Base-by-base conservation (phyloP, 2,113 vertebrate genomes). In the Sinocyclocheilus grahami region DNA sequence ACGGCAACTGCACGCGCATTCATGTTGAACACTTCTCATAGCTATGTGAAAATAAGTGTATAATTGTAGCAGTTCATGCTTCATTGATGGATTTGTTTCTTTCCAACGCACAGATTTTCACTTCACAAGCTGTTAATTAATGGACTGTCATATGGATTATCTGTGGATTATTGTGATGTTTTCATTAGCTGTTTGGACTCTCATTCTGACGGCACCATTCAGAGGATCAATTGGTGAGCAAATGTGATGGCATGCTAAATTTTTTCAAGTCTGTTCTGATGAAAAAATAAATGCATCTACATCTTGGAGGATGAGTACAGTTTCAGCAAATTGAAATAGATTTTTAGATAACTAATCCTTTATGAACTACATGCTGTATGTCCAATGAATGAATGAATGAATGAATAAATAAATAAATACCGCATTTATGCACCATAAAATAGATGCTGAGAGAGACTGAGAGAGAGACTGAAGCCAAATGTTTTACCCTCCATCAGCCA, bases 401-500 rank as follows among this genome's bases (percentile, higher is more conserved):
- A 53, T 53, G 5, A 53, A 53, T 53, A 53, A 53, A 16, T 53
- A 16, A 53, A 53, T 53, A 53, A 53, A 16, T 53, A 53, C 51
- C 51, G 16, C 14, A 53, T 53, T 5, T 2, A 58, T 60, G 58
- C 58, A 22, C 20, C 58, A 60, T 60, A 22, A 60, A 60, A 60
- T 22, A n/a, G 8, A 62, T n/a, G 22, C 20, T 62, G 46, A 48
- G 46, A 48, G 46, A 48, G 9, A 46, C 8, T 10, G 18, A 58
- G 60, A 24, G 9, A n/a, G 8, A 39, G 16, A 22, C 37, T 5
- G 33, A 72, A 72, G 37, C 20, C 20, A 42, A 79, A 39, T 79
- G 77, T 83, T 77, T 55, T 82, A 46, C 46, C 39, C 55, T 82
- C 33, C 18, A 37, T 79, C 71, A 76, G 42, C 55, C 33, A 39